phyloP scores from a whole-genome alignment of 2,797 vertebrate genomes.

The Argyrosomus regius region DNA sequence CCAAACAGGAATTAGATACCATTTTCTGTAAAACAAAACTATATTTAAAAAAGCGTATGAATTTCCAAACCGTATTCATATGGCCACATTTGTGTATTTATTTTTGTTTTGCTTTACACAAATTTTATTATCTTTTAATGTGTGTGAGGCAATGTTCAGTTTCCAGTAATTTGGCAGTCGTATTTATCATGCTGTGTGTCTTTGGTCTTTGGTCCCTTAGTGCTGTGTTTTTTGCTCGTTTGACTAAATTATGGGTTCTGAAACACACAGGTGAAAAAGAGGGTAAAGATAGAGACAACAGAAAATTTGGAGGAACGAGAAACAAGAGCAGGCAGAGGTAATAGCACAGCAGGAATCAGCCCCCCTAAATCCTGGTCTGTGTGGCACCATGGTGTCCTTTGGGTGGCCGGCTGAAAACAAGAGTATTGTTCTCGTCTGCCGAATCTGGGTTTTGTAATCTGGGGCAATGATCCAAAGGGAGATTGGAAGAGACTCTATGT shows the following conservation, averaged over 20 bases:
- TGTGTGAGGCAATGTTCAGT: neutral
- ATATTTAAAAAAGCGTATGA: neutral
- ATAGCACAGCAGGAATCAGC: slow-evolving; percentile 6
- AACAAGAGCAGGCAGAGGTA: slow-evolving; percentile 33
- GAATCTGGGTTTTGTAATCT: slow-evolving; percentile 68
- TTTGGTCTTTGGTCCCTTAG: neutral
- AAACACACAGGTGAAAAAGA: neutral
- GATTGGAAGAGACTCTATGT: slow-evolving; percentile 46
- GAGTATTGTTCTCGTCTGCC: slow-evolving; percentile 59
- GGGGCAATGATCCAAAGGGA: slow-evolving; percentile 55
- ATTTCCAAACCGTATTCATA: neutral
- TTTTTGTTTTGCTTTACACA: neutral
- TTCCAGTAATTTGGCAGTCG: neutral
- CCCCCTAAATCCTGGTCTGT: slow-evolving; percentile 28
- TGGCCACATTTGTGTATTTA: neutral
- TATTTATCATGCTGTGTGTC: neutral
- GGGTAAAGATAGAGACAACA: neutral
- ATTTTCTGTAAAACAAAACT: neutral
- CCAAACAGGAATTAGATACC: neutral
- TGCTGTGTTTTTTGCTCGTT: neutral
- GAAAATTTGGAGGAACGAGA: neutral
- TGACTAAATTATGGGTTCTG: slow-evolving; percentile 2
- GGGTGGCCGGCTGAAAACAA: slow-evolving; percentile 53
- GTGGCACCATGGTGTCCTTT: slow-evolving; percentile 48
- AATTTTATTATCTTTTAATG: neutral